Base-by-base conservation (phyloP, 1,140 invertebrate species). In the Sycophila sp. region DNA sequence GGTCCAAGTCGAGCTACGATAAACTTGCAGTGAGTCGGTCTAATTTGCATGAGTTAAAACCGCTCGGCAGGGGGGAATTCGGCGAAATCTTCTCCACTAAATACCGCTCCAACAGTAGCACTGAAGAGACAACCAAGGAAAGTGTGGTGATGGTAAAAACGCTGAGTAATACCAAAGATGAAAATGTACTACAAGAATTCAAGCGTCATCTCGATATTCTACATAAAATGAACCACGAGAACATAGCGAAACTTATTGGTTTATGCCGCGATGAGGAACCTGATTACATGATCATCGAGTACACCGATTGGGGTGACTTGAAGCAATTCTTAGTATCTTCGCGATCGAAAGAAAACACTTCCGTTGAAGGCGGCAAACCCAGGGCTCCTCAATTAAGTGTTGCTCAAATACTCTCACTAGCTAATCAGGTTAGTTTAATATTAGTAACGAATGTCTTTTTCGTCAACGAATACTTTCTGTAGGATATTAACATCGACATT, bases 261-360 rank as follows among this genome's bases (percentile, higher is more conserved):
- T 85, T 97, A 51, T 96, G 94, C 81, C 88, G 91, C 34, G 94
- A 96, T 58, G 88, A 90, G 13, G 94, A 96, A 71, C 95, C 95
- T 0, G 93, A 96, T 79, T 95, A 93, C 78, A 91, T 98, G 89
- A 90, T 98, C 15, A 84, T 96, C 5, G 95, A 98, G 80, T 94
- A 96, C 79, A 96, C 94, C 24, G 96, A 98, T 79, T 97, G 96
- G 96, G 96, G 96, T n/a, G 96, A 97, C 82, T 86, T 97, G 58
- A 98, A 97, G 75, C 95, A 95, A 80, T 97, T 97, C 84, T 86
- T 98, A n/a, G 84, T 95, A 49, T 94, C 96, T 4, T 96, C 95
- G 0, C 87, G 91, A 19, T 10, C 45, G 10, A 89, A 91, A 73
- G 89, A 90, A 1, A 6, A 32, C 5, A 2, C 59, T 1, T 58